Evolutionary conservation across 2,797 vertebrate species (phyloP).

Genomic region (Microchirus variegatus): DNA sequence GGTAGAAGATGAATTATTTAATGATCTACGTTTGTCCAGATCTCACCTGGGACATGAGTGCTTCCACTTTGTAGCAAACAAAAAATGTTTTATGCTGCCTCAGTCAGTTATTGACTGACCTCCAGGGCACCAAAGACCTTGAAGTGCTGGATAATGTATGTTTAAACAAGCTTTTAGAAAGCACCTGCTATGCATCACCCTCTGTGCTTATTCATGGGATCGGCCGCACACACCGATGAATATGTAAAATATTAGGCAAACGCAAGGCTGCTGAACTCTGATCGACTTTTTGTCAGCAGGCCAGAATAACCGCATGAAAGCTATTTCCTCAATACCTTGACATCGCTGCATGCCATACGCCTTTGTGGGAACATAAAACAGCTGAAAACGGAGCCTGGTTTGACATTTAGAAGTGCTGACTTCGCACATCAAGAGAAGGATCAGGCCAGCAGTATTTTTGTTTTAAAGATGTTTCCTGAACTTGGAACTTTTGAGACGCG

Average conservation of each 20-base stretch:
- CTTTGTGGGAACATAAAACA: slow-evolving; percentile 23
- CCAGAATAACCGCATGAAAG: slow-evolving; percentile 25
- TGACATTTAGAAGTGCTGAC: slow-evolving; percentile 61
- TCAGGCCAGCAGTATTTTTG: no score
- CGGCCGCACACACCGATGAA: slow-evolving; percentile 29
- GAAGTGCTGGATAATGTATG: slow-evolving; percentile 19
- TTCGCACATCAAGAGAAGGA: neutral
- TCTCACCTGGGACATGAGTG: neutral
- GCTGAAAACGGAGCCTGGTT: slow-evolving; percentile 10
- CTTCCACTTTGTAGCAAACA: neutral
- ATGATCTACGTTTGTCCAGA: no score
- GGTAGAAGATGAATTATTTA: no score
- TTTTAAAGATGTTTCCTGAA: slow-evolving; percentile 37
- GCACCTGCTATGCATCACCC: slow-evolving; percentile 15
- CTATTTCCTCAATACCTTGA: slow-evolving; percentile 29
- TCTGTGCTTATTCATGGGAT: slow-evolving; percentile 32
- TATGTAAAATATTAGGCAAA: slow-evolving; percentile 43
- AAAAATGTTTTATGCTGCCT: neutral
- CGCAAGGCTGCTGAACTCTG: slow-evolving; percentile 37
- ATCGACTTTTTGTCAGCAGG: slow-evolving; percentile 19
- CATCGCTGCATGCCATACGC: slow-evolving; percentile 8
- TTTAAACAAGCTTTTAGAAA: slow-evolving; percentile 22
- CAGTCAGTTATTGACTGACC: slow-evolving; percentile 45
- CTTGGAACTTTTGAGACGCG: slow-evolving; percentile 43
- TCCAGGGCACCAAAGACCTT: slow-evolving; percentile 32